Conservation (phyloP, 2,113 vertebrate genomes). For the Spea bombifrons region DNA sequence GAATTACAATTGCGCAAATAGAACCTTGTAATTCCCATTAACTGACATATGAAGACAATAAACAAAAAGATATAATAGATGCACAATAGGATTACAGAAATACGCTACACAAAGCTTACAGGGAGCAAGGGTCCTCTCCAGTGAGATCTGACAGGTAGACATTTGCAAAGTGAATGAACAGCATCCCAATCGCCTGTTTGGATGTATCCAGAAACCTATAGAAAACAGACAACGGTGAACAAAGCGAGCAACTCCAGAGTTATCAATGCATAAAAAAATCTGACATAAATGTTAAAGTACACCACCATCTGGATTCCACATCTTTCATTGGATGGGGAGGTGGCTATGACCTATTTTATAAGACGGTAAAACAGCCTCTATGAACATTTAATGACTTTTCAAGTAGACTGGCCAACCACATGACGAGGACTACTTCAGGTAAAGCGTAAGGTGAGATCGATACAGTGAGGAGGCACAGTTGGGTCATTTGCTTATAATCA, state of each 20-base stretch:
- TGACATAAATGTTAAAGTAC: neutral
- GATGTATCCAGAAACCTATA: conserved; percentile 96
- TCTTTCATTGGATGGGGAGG: too few relatives aligned
- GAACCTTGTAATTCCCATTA: too few relatives aligned
- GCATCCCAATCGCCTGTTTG: conserved; percentile 98
- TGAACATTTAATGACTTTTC: too few relatives aligned
- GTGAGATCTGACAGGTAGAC: conserved; percentile 95
- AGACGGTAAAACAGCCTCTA: too few relatives aligned
- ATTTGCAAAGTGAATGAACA: conserved; percentile 98
- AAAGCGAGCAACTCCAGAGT: neutral
- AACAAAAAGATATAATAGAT: neutral
- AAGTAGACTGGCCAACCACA: too few relatives aligned
- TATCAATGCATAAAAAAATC: neutral
- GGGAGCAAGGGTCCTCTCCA: conserved; percentile 93
- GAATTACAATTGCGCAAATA: too few relatives aligned
- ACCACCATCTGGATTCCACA: neutral
- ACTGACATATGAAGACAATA: neutral
- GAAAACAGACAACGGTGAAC: neutral
- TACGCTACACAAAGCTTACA: conserved; percentile 73
- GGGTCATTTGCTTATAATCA: too few relatives aligned
- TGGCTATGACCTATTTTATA: too few relatives aligned
- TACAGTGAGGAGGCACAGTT: too few relatives aligned
- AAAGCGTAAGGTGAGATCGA: too few relatives aligned
- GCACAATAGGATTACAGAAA: neutral
- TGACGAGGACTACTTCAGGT: too few relatives aligned